phyloP scores from a whole-genome alignment of 2,113 vertebrate species.

The Eudorcas thomsonii region DNA sequence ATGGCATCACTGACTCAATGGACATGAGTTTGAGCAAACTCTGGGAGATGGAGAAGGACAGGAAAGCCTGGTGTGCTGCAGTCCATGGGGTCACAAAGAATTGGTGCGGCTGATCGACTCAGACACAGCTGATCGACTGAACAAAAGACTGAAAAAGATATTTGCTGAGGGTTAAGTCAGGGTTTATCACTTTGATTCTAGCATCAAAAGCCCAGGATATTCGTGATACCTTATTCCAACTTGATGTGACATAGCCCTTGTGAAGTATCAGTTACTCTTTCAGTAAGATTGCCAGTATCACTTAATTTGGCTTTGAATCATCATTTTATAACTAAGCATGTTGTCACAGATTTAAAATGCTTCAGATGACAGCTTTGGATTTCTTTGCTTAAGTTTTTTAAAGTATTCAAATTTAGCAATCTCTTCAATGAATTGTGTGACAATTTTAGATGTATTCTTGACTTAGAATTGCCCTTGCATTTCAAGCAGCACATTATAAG shows the following conservation, averaged over 20 bases:
- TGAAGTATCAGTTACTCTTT: neutral
- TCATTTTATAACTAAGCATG: neutral
- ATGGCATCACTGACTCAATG: neutral
- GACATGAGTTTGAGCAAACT: neutral
- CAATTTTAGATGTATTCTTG: constrained; percentile 12
- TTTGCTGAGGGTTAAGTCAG: neutral
- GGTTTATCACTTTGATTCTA: neutral
- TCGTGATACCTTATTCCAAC: neutral
- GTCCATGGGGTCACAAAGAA: neutral
- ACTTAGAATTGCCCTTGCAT: neutral
- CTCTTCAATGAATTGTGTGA: neutral
- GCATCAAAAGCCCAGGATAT: neutral
- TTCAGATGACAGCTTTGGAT: neutral
- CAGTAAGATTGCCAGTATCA: neutral
- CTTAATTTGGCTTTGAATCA: neutral
- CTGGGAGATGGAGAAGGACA: neutral
- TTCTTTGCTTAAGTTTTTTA: constrained; percentile 33
- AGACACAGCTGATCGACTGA: accelerated
- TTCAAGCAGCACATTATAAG: neutral
- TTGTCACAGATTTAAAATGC: neutral
- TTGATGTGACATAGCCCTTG: neutral
- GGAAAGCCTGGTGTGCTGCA: neutral
- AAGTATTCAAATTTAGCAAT: neutral
- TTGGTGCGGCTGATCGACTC: no score
- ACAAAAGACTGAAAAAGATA: neutral